phyloP scores from a whole-genome alignment of 2,113 vertebrate species.

The Poicephalus meyeri region DNA sequence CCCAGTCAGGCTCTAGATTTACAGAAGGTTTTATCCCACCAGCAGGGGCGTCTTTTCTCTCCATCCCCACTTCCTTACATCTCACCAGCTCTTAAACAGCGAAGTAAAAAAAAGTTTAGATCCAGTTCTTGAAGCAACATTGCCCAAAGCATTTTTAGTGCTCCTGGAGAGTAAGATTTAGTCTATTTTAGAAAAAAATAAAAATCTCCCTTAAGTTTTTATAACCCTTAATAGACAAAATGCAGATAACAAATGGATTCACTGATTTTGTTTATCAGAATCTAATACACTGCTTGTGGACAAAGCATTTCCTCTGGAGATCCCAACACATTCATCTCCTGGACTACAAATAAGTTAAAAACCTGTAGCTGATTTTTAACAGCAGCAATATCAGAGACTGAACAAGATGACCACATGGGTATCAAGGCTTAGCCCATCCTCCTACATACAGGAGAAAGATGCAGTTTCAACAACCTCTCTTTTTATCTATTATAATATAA shows the following conservation, averaged over 20 bases:
- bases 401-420: accelerated
- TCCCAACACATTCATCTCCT: neutral
- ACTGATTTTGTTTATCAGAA: neutral
- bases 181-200: neutral
- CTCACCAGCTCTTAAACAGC: neutral
- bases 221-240: neutral
- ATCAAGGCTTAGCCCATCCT: neutral
- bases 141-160: neutral
- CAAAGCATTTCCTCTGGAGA: neutral
- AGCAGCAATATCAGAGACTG: neutral
- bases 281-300: neutral
- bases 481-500: neutral
- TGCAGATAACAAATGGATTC: neutral
- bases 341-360: neutral
- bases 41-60: neutral
- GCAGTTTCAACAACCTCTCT: neutral
- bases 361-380: neutral
- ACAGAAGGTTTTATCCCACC: no score
- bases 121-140: neutral
- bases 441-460: neutral
- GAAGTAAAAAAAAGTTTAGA: neutral
- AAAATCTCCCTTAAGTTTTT: neutral
- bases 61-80: neutral
- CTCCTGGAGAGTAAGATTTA: neutral
- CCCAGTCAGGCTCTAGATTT: accelerated